These are phyloP conservation scores for Sycophila texana DNA, from an alignment of 2,888 invertebrate species.

Conservation along the genomic window DNA sequence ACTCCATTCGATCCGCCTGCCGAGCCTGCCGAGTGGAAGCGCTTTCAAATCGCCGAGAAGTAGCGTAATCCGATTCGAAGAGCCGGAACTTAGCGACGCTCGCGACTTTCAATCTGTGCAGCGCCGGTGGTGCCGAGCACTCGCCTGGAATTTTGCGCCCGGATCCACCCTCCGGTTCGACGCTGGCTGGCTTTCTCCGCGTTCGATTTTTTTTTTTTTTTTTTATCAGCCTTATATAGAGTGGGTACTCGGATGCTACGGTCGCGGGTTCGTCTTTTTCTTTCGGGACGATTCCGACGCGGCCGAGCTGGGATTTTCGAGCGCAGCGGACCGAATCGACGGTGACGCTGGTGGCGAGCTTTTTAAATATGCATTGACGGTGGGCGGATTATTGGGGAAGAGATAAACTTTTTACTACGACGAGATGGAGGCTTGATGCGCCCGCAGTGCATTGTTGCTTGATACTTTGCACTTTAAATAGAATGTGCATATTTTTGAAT, in stretches of 20 bases:
- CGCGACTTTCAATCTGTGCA: conserved; percentile 31
- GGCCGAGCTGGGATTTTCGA: not conserved
- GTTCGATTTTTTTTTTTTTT: not conserved
- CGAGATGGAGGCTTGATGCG: conserved; percentile 1
- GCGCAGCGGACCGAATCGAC: not conserved
- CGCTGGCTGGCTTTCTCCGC: not conserved
- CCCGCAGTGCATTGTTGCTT: not conserved
- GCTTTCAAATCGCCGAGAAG: conserved; percentile 7
- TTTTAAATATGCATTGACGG: conserved; percentile 50
- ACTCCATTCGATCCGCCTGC: not conserved
- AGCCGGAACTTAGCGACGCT: conserved; percentile 5
- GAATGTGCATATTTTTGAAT: too few relatives aligned
- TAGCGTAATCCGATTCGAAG: conserved; percentile 40
- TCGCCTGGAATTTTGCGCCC: not conserved
- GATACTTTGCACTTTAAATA: too few relatives aligned
- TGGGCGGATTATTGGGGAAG: conserved; percentile 17
- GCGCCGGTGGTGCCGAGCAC: not conserved
- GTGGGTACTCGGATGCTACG: too few relatives aligned
- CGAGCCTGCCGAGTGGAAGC: not conserved
- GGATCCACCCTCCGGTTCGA: not conserved
- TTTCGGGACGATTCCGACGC: too few relatives aligned
- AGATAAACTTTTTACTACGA: conserved; percentile 21
- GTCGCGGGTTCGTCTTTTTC: too few relatives aligned
- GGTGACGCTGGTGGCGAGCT: not conserved
- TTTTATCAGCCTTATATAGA: not conserved